A percentile compares a stretch with the other conserved stretches of the same genome.
phyloP scores from a whole-genome alignment of 2,797 vertebrate species.

The Lepus oiostolus region DNA sequence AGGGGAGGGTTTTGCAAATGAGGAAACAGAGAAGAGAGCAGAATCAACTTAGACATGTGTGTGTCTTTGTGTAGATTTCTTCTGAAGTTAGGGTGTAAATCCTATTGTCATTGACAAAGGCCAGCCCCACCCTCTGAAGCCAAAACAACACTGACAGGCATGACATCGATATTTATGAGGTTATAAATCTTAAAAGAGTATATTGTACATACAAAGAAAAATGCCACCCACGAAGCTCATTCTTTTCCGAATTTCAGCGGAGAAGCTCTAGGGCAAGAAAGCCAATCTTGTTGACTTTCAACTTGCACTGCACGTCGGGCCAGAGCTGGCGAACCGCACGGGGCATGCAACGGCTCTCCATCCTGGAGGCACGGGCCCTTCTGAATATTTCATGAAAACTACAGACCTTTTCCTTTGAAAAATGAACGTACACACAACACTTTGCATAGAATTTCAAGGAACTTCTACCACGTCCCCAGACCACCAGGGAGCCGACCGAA shows the following conservation, averaged over 20 bases:
- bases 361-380: not conserved
- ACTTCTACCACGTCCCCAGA: not conserved
- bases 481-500: not conserved
- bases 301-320: slow-evolving; percentile 33
- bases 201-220: slow-evolving; percentile 34
- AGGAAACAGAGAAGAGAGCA: not conserved
- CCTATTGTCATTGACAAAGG: not conserved
- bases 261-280: slow-evolving; percentile 39
- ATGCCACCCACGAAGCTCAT: slow-evolving; percentile 65
- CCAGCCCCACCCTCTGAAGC: slow-evolving; percentile 44
- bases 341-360: not conserved
- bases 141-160: slow-evolving; percentile 63
- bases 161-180: slow-evolving; percentile 67
- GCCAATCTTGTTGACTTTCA: slow-evolving; percentile 43
- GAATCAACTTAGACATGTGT: not conserved
- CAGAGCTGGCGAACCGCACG: not conserved
- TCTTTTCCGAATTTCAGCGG: slow-evolving; percentile 41
- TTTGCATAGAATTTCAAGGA: not conserved
- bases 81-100: not conserved
- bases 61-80: not conserved
- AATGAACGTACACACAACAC: not conserved
- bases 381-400: slow-evolving; percentile 59
- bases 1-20: not conserved
- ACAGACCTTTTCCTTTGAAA: not conserved
- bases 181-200: slow-evolving; percentile 52